These are phyloP conservation scores for Habrosyne pyritoides DNA, from an alignment of 2,888 invertebrate species.

Conservation along the genomic window DNA sequence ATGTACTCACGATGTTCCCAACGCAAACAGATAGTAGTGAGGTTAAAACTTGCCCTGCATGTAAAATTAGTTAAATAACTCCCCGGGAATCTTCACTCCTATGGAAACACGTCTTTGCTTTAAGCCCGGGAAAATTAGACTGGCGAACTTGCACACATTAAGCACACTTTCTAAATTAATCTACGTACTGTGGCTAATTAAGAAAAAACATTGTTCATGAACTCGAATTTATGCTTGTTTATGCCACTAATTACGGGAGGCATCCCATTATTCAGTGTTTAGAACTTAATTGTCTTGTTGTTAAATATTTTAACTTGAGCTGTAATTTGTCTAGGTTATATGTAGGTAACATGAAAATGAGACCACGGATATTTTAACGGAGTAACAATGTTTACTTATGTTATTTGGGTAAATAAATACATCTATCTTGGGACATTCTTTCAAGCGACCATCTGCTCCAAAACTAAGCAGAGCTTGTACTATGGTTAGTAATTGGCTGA, in stretches of 20 bases:
- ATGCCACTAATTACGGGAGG: conserved; percentile 15
- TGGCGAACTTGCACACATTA: conserved; percentile 63
- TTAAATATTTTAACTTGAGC: background rate
- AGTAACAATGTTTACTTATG: background rate
- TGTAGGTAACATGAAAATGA: background rate
- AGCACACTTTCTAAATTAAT: conserved; percentile 70
- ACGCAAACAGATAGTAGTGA: conserved; percentile 67
- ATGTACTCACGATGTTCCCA: conserved; percentile 46
- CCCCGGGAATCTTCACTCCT: conserved; percentile 60
- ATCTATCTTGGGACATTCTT: too few species aligned
- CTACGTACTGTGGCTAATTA: conserved; percentile 64
- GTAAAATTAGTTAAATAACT: conserved; percentile 78
- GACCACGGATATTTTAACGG: background rate
- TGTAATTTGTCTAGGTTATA: background rate
- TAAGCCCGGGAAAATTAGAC: conserved; percentile 71
- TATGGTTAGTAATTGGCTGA: too few species aligned
- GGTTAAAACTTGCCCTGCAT: conserved; percentile 74
- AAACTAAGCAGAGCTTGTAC: too few species aligned
- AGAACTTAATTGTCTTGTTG: conserved; percentile 8
- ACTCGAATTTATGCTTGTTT: conserved; percentile 46
- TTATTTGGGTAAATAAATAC: too few species aligned
- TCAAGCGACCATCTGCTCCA: too few species aligned
- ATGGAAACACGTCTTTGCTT: conserved; percentile 77
- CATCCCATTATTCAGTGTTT: conserved; percentile 23
- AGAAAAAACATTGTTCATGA: conserved; percentile 59